Percentiles rank a stretch among this genome's conserved stretches.
Conservation (phyloP, 2,888 invertebrate genomes). For the Apodemia zela region DNA sequence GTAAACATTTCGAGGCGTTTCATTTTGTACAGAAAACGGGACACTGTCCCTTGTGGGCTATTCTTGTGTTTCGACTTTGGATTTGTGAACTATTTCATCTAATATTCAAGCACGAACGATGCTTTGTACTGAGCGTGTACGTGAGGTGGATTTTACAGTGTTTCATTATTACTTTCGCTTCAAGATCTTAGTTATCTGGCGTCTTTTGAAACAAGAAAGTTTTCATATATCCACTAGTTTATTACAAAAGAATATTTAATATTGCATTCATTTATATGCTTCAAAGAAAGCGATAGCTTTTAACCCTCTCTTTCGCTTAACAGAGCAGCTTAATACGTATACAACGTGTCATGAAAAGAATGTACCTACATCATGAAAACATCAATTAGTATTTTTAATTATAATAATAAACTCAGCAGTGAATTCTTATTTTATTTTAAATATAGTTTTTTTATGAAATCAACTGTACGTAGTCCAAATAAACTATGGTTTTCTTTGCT, state of each 20-base stretch:
- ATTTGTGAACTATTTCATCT: slow-evolving; percentile 39
- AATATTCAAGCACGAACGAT: slow-evolving; percentile 36
- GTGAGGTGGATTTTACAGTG: slow-evolving; percentile 28
- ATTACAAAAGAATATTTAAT: not conserved
- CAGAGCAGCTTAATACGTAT: too few relatives aligned
- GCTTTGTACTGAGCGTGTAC: slow-evolving; percentile 28
- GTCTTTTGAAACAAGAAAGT: not conserved
- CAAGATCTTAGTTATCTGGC: slow-evolving; percentile 1
- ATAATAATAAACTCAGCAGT: too few relatives aligned
- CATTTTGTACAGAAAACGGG: slow-evolving; percentile 40
- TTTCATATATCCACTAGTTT: not conserved
- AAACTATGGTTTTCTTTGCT: too few relatives aligned
- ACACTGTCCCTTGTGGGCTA: slow-evolving; percentile 35
- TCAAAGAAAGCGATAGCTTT: too few relatives aligned
- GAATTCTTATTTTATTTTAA: too few relatives aligned
- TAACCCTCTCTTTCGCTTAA: too few relatives aligned
- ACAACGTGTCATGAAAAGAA: too few relatives aligned
- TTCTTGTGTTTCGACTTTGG: slow-evolving; percentile 29
- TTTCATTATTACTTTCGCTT: slow-evolving; percentile 13
- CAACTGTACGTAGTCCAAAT: too few relatives aligned
- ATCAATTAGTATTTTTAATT: too few relatives aligned
- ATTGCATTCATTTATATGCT: too few relatives aligned
- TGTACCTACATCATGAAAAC: too few relatives aligned
- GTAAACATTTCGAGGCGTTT: slow-evolving; percentile 40
- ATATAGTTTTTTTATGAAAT: too few relatives aligned